Evolutionary conservation across 2,113 vertebrate genomes (phyloP).

Genomic region (Bujurquina vittata): DNA sequence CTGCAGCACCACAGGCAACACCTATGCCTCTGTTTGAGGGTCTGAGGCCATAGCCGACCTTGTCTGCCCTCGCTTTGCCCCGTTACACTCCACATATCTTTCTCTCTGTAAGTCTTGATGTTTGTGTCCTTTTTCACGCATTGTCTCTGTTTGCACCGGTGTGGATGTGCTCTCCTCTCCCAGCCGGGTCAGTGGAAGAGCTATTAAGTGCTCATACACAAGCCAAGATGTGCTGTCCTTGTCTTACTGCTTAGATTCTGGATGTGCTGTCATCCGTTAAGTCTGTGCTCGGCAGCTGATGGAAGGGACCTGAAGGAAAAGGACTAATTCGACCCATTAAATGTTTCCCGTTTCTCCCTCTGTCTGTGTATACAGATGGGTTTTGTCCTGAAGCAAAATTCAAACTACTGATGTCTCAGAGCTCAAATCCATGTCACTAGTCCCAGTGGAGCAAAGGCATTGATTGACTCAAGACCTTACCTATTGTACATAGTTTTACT

Average conservation of each 20-base stretch:
- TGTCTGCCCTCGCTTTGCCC: constrained; percentile 29
- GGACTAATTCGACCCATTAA: constrained; percentile 48
- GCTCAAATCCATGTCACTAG: constrained; percentile 79
- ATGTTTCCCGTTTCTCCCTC: constrained; percentile 33
- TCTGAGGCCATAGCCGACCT: constrained; percentile 12
- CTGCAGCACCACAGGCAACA: constrained; percentile 82
- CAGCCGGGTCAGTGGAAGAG: constrained; percentile 28
- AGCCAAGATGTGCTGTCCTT: constrained; percentile 56
- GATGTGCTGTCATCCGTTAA: constrained; percentile 55
- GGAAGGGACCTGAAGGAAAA: constrained; percentile 49
- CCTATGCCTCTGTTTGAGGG: constrained; percentile 81
- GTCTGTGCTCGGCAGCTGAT: constrained; percentile 51
- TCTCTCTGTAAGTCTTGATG: constrained; percentile 54
- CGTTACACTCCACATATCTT: constrained; percentile 53
- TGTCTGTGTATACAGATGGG: constrained; percentile 37
- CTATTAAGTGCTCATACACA: constrained; percentile 30
- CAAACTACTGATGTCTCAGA: constrained; percentile 70
- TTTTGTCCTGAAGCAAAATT: constrained; percentile 36
- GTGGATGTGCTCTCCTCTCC: constrained; percentile 47
- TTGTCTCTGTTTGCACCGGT: constrained; percentile 62
- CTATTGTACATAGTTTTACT: constrained; percentile 66
- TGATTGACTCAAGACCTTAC: constrained; percentile 37
- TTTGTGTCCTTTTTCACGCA: constrained; percentile 48
- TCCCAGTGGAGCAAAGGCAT: constrained; percentile 67
- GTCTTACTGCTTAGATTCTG: constrained; percentile 61